Base-by-base conservation (phyloP, 1,140 invertebrate genomes). In the Ptiloglossa arizonensis region DNA sequence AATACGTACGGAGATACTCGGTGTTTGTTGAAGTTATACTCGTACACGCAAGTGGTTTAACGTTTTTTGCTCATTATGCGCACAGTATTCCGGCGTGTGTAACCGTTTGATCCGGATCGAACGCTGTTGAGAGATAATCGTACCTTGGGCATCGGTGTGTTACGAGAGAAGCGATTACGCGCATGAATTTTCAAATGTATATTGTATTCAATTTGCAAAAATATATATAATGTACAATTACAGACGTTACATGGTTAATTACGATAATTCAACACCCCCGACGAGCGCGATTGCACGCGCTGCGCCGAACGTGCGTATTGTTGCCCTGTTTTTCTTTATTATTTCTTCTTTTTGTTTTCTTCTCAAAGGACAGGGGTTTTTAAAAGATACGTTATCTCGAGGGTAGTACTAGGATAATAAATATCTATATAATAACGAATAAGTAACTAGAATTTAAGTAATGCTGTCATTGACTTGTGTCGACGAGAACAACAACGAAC, bases 151-250 rank as follows among this genome's bases (percentile, higher is more conserved):
- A 74, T 66, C 41, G 70, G 54, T 46, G 50, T 54, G 32, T 74
- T 41, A 24, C 52, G 24, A 59, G 29, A 24, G 52, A 69, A 59
- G 48, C 35, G 29, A 75, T 8, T 17, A 46, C 44, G 60, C 54
- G 54, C 32, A 70, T 71, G 54, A 46, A 62, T 75, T 79, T 74
- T 79, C 70, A 75, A 75, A 68, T 80, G 71, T 80, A 75, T 75
- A 75, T 68, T 80, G 72, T 80, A 80, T 80, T 80, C 71, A 60
- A 75, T 73, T 80, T 80, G 71, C 71, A 76, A 76, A 75, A 76
- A 80, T 75, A 76, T 69, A 41, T 80, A 69, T 69, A 56, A 80
- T 75, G 52, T 75, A 75, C 68, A 76, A 54, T 76, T 80, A 80
- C 66, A 80, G 46, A 64, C 69, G 69, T 79, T 79, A 79, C 60